Conservation (phyloP, 2,888 invertebrate species). For the Nymphalis polychloros region DNA sequence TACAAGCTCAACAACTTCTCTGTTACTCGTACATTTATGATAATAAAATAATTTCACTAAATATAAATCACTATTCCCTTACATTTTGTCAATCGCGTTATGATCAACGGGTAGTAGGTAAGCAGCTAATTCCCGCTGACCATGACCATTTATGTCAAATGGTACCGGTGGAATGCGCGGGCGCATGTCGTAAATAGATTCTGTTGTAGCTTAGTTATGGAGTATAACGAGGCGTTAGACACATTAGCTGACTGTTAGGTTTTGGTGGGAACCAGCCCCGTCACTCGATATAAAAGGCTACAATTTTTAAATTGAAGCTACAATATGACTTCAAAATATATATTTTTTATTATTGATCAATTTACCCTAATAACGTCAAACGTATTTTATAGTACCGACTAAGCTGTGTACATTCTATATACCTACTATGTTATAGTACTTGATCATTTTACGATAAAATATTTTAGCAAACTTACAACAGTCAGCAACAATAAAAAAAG, state of each 20-base stretch:
- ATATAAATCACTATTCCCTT: neutral
- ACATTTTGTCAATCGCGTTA: neutral
- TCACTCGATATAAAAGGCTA: conserved; percentile 33
- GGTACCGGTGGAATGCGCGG: conserved; percentile 18
- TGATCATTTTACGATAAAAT: too few species aligned
- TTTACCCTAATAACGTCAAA: conserved; percentile 19
- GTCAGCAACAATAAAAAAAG: too few species aligned
- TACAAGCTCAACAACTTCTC: neutral
- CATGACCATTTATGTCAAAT: conserved; percentile 14
- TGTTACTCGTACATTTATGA: too few species aligned
- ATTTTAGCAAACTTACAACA: too few species aligned
- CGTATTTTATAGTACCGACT: neutral
- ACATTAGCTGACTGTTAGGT: conserved; percentile 26
- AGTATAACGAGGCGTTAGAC: conserved; percentile 21
- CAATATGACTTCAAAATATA: conserved; percentile 7
- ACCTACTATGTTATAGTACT: too few species aligned
- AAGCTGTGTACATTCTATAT: too few species aligned
- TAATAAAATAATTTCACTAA: neutral
- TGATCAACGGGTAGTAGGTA: neutral
- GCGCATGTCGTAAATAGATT: conserved; percentile 24
- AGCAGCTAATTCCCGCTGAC: conserved; percentile 9
- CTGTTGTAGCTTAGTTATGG: conserved; percentile 6
- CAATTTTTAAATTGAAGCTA: conserved; percentile 20
- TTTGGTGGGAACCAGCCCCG: conserved; percentile 33
- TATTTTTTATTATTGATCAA: conserved; percentile 18